A percentile compares a stretch with the other conserved stretches of the same genome.
Evolutionary conservation across 2,797 vertebrate genomes (phyloP).

Genomic region (Sebastes reedi): DNA sequence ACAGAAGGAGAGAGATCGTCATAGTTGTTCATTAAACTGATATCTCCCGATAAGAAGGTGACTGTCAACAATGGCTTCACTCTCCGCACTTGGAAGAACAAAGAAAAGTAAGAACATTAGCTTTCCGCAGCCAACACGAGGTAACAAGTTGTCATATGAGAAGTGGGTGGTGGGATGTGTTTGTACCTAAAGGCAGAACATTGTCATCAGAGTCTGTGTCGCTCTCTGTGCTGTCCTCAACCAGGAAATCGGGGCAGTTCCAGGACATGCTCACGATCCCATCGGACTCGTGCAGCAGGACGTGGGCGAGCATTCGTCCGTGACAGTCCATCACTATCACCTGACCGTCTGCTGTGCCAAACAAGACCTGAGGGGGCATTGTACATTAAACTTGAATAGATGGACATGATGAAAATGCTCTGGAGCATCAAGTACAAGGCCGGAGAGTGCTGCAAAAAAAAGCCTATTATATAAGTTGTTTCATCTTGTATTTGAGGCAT

Average conservation of each 20-base stretch:
- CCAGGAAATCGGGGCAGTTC: conserved; percentile 98
- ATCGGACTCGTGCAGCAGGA: conserved; percentile 95
- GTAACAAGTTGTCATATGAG: neutral
- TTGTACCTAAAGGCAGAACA: conserved; percentile 89
- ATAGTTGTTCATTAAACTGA: conserved; percentile 98
- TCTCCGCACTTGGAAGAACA: conserved; percentile 82
- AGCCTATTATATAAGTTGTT: neutral
- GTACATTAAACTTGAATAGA: conserved; percentile 26
- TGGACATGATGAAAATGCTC: conserved; percentile 13
- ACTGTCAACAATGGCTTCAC: conserved; percentile 95
- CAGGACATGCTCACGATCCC: conserved; percentile 98
- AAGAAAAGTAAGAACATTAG: conserved; percentile 5
- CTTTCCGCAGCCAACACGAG: neutral
- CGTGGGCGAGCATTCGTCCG: conserved; percentile 96
- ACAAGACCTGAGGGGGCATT: conserved; percentile 87
- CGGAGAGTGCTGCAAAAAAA: neutral
- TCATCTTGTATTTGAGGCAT: neutral
- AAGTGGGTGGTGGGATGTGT: neutral
- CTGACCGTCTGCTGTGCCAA: conserved; percentile 97
- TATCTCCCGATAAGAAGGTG: conserved; percentile 98
- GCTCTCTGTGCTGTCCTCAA: conserved; percentile 98
- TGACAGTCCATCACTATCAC: conserved; percentile 99
- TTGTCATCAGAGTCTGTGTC: conserved; percentile 97
- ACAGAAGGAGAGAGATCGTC: conserved; percentile 96
- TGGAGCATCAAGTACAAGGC: neutral